Evolutionary conservation across 2,888 invertebrate species (phyloP), one percentile per base, ranked within the genome.

Genomic region (Cryptosula pallasiana): DNA sequence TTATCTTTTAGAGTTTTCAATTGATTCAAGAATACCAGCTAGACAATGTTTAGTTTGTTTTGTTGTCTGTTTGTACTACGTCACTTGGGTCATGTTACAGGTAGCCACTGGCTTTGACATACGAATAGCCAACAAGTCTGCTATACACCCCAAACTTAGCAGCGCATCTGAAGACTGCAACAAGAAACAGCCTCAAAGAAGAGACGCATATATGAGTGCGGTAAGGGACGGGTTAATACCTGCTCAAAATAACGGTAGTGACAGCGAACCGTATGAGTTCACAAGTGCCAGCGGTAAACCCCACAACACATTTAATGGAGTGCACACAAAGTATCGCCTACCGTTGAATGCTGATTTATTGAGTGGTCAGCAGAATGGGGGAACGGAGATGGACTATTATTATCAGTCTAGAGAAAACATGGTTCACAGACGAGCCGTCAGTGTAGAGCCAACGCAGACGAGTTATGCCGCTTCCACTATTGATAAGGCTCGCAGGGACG

Each of bases 291-390:
- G 23, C 27, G 70, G 70, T 23, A 34, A 29, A 29, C 9, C 89
- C 55, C 93, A 93, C 83, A 92, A 94, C 86, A 94, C 94, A 0
- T 95, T 94, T 86, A 95, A 94, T 85, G 95, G 93, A 0, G 76
- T 77, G 27, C 92, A 92, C 63, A 89, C 91, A 3, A 87, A 90
- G 80, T 79, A 82, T 55, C 75, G 84, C 69, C 84, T 84, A 35
- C 70, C 55, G 45, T 23, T 70, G 27, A 70, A 54, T 72, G 5
- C 63, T 63, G 63, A 63, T 32, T 27, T 63, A 34, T 32, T 63
- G 25, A 63, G 3, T 9, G 13, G 16, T 5, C 63, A 63, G 27
- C 9, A 29, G 27, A 63, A 63, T 63, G 63, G 63, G 32, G 27
- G 63, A 5, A 34, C 32, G 29, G 63, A 63, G 29, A 29, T 34